Evolutionary conservation across 2,797 vertebrate genomes (phyloP).

Genomic region (Champsocephalus gunnari): DNA sequence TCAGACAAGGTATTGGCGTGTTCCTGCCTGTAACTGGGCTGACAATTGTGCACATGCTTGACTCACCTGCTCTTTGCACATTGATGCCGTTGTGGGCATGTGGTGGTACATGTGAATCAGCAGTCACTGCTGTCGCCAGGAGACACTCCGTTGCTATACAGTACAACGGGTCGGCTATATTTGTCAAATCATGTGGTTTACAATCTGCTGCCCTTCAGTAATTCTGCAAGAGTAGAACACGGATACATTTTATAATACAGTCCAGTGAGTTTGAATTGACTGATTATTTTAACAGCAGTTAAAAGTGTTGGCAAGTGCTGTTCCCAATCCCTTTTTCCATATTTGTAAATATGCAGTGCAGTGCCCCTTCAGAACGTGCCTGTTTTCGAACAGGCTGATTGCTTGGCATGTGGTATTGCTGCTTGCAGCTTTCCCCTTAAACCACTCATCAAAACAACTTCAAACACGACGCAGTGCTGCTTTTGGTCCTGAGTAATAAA

Average conservation of each 20-base stretch:
- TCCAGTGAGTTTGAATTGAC: background rate
- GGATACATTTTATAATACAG: slow-evolving; percentile 7
- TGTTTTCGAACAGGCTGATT: too few species aligned
- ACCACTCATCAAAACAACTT: too few species aligned
- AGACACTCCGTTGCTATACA: slow-evolving; percentile 32
- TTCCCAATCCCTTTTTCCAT: too few species aligned
- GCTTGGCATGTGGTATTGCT: too few species aligned
- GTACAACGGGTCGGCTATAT: slow-evolving; percentile 28
- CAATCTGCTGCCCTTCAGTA: slow-evolving; percentile 22
- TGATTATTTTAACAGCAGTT: background rate
- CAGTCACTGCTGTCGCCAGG: slow-evolving; percentile 29
- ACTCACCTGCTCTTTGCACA: slow-evolving; percentile 49
- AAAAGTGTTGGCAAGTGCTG: too few species aligned
- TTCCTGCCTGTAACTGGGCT: slow-evolving; percentile 29
- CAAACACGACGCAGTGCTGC: too few species aligned
- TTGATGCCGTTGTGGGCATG: slow-evolving; percentile 43
- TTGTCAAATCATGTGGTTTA: slow-evolving; percentile 46
- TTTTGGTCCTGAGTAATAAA: too few species aligned
- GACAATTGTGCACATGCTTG: slow-evolving; percentile 49
- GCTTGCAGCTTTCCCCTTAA: too few species aligned
- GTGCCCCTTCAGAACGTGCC: too few species aligned
- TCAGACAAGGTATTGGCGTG: slow-evolving; percentile 8
- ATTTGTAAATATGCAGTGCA: background rate
- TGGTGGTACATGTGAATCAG: slow-evolving; percentile 42
- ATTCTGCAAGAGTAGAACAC: slow-evolving; percentile 29